phyloP scores from a whole-genome alignment of 23 tunicate genomes.

The Clavelina lepadiformis region DNA sequence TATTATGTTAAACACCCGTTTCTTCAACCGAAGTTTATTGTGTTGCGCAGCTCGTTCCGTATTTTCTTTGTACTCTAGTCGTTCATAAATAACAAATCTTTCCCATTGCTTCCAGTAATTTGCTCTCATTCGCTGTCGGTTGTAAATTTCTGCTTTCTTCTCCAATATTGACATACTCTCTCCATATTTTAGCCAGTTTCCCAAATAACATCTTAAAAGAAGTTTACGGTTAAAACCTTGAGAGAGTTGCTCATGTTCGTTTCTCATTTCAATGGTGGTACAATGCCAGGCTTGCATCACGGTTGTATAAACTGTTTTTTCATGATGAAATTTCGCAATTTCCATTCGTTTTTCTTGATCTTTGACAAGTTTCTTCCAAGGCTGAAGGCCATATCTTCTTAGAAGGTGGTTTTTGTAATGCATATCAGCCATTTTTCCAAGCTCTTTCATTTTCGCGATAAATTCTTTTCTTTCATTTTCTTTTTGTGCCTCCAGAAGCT shows the following conservation, averaged over 20 bases:
- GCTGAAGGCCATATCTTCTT: slow-evolving; percentile 33
- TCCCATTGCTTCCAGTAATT: slow-evolving; percentile 32
- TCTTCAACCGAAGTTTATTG: slow-evolving; percentile 16
- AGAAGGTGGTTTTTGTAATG: slow-evolving; percentile 25
- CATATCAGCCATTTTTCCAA: slow-evolving; percentile 30
- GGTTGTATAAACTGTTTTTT: slow-evolving; percentile 4
- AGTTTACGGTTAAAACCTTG: slow-evolving; percentile 5
- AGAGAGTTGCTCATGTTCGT: slow-evolving; percentile 19
- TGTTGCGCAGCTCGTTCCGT: slow-evolving; percentile 41
- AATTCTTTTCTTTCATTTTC: slow-evolving; percentile 46
- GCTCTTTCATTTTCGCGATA: slow-evolving; percentile 32
- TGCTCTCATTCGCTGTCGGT: background rate
- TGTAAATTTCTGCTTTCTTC: slow-evolving; percentile 49
- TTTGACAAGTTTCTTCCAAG: slow-evolving; percentile 22
- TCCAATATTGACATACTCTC: slow-evolving; percentile 64
- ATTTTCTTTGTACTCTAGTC: slow-evolving; percentile 25
- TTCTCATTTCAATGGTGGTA: slow-evolving; percentile 1
- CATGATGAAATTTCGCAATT: slow-evolving; percentile 31
- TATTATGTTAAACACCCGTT: slow-evolving; percentile 34
- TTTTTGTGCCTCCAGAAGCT: slow-evolving; percentile 20
- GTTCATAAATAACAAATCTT: slow-evolving; percentile 24
- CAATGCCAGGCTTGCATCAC: slow-evolving; percentile 25
- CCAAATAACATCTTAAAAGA: slow-evolving; percentile 20
- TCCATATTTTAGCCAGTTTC: slow-evolving; percentile 58
- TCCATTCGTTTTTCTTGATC: slow-evolving; percentile 4